A percentile compares a stretch with the other conserved stretches of the same genome.
phyloP scores from a whole-genome alignment of 2,888 invertebrate genomes.

The Glyphotaelius pellucidus region DNA sequence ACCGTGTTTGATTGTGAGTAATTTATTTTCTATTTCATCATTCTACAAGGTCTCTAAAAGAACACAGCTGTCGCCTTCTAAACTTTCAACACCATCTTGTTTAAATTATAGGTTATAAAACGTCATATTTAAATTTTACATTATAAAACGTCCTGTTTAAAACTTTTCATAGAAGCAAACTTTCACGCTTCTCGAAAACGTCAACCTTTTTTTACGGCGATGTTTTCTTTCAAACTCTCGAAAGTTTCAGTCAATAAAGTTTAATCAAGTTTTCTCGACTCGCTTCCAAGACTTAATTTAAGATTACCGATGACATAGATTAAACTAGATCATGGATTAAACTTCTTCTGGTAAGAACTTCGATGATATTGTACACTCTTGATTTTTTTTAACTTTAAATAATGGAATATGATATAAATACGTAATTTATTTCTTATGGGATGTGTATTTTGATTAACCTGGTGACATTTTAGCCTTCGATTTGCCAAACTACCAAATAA shows the following conservation, averaged over 20 bases:
- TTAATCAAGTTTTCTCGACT: constrained; percentile 28
- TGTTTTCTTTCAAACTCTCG: constrained; percentile 10
- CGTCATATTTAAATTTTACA: background rate
- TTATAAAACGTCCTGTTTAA: background rate
- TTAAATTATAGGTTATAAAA: constrained; percentile 2
- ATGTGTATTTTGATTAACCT: too few relatives aligned
- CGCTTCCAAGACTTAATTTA: background rate
- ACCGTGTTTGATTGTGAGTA: background rate
- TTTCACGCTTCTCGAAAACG: background rate
- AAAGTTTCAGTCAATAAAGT: constrained; percentile 24
- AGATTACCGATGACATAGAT: background rate
- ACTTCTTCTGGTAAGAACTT: background rate
- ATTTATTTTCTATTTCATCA: background rate
- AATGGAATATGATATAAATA: too few relatives aligned
- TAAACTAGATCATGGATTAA: background rate
- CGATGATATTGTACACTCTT: background rate
- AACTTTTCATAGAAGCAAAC: background rate
- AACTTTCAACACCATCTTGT: background rate
- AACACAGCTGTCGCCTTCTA: background rate
- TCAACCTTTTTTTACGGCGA: constrained; percentile 18
- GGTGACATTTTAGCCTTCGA: too few relatives aligned
- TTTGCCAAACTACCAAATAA: too few relatives aligned
- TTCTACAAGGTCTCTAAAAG: background rate
- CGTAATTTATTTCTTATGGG: too few relatives aligned
- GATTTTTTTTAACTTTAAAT: background rate